Base-by-base conservation (phyloP, 2,888 invertebrate genomes). In the Molanna angustata region DNA sequence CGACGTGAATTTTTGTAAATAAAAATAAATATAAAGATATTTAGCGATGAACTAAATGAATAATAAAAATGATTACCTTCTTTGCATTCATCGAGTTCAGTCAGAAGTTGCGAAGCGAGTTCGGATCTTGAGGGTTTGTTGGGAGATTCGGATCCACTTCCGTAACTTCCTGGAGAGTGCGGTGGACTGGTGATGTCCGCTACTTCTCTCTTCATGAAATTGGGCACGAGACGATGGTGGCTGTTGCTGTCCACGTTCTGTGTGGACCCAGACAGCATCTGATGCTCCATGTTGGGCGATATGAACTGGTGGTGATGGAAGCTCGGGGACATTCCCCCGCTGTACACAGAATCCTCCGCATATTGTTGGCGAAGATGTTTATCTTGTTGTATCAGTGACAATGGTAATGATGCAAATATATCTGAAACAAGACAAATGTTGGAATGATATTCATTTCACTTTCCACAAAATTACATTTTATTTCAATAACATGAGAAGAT, bases 41-140 rank as follows among this genome's bases (percentile, higher is more conserved):
- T n/a, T n/a, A n/a, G n/a, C n/a, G n/a, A n/a, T n/a, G n/a, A n/a
- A n/a, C n/a, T n/a, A n/a, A n/a, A n/a, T n/a, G n/a, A n/a, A n/a
- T n/a, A n/a, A n/a, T n/a, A n/a, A n/a, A n/a, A n/a, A n/a, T n/a
- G 39, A 44, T 31, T 41, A 52, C 57, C 54, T 52, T 57, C 52
- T 49, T 57, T 51, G 49, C 44, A 49, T 18, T 43, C 22, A 64
- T 86, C 84, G 61, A 86, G 72, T 72, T 84, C 81, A 69, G 84
- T 81, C 67, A 86, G 74, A 61, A 85, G 74, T 66, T 83, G 82
- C 64, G 76, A 76, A 58, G 84, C 84, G 56, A 82, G 77, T 66
- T 85, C 81, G 16, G 82, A 81, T 56, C 70, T 71, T 57, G 66
- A 71, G 46, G 74, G 75, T 64, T 74, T 75, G 46, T 66, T 67